Conservation (phyloP, 1,140 invertebrate genomes). For the Drosophila santomea region DNA sequence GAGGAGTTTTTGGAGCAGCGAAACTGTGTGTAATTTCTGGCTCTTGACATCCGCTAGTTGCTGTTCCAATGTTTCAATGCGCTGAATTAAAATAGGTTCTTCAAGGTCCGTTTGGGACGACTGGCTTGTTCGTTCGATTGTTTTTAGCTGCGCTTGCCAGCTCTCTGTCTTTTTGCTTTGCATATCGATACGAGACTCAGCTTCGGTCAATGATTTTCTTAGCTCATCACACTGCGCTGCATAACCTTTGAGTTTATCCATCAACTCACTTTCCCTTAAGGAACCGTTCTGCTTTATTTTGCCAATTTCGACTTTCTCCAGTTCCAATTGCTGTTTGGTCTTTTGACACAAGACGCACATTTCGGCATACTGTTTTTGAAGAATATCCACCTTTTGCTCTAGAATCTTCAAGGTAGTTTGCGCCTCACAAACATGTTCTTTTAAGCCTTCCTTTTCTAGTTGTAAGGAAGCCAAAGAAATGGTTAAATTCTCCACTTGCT, state of each 20-base stretch:
- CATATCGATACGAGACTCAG: slow-evolving; percentile 27
- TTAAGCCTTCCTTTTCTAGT: slow-evolving; percentile 39
- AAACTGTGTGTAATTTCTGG: slow-evolving; percentile 64
- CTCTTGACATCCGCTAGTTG: slow-evolving; percentile 46
- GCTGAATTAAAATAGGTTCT: slow-evolving; percentile 32
- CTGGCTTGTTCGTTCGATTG: slow-evolving; percentile 11
- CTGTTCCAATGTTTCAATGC: slow-evolving; percentile 59
- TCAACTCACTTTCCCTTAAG: slow-evolving; percentile 29
- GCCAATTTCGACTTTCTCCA: slow-evolving; percentile 33
- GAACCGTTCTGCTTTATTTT: slow-evolving; percentile 36
- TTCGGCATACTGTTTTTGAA: slow-evolving; percentile 49
- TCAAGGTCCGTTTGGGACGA: slow-evolving; percentile 26
- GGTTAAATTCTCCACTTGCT: slow-evolving; percentile 53
- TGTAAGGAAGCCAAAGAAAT: slow-evolving; percentile 27
- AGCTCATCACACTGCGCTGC: slow-evolving; percentile 42
- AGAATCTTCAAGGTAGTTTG: slow-evolving; percentile 32
- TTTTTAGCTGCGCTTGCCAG: slow-evolving; percentile 25
- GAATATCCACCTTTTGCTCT: slow-evolving; percentile 42
- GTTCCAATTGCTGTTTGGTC: slow-evolving; percentile 38
- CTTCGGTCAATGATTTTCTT: slow-evolving; percentile 11
- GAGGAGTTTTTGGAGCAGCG: slow-evolving; percentile 53
- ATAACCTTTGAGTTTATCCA: slow-evolving; percentile 39
- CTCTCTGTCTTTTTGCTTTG: slow-evolving; percentile 8
- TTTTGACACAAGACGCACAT: slow-evolving; percentile 53
- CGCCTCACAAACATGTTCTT: slow-evolving; percentile 24